Percentiles rank a stretch among this genome's conserved stretches.
These are phyloP conservation scores for Argynnis bischoffii DNA, from an alignment of 2,888 invertebrate genomes.

Conservation along the genomic window DNA sequence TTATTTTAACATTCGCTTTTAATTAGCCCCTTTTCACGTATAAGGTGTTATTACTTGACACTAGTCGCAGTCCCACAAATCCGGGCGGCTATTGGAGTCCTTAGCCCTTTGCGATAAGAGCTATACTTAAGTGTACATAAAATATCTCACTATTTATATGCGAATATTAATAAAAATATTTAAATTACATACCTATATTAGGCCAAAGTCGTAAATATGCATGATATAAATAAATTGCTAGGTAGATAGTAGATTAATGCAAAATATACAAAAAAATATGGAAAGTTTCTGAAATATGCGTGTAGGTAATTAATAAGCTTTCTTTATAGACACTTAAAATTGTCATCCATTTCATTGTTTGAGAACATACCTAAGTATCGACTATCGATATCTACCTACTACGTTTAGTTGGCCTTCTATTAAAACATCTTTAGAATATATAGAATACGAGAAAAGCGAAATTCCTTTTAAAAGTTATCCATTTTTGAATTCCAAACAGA, in stretches of 20 bases:
- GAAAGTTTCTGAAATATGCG: too few species aligned
- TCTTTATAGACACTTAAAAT: too few species aligned
- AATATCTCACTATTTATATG: conserved; percentile 15
- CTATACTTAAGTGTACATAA: background rate
- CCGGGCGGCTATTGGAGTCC: background rate
- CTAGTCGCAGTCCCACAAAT: conserved; percentile 24
- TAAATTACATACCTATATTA: conserved; percentile 27
- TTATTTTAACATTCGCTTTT: conserved; percentile 45
- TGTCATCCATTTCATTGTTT: too few species aligned
- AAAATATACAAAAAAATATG: background rate
- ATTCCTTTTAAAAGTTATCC: too few species aligned
- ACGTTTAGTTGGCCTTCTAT: too few species aligned
- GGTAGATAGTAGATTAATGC: background rate
- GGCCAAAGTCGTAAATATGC: conserved; percentile 28
- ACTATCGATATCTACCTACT: too few species aligned
- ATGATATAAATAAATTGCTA: conserved; percentile 17
- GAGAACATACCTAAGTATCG: too few species aligned
- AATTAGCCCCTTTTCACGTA: conserved; percentile 43
- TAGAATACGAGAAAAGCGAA: too few species aligned
- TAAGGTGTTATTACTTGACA: conserved; percentile 42
- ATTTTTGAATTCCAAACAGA: too few species aligned
- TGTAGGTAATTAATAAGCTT: too few species aligned
- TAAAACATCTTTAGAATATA: too few species aligned
- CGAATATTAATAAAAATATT: conserved; percentile 29
- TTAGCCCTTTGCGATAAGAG: background rate